Evolutionary conservation across 2,888 invertebrate species (phyloP).

Genomic region (Agriopis aurantiaria): DNA sequence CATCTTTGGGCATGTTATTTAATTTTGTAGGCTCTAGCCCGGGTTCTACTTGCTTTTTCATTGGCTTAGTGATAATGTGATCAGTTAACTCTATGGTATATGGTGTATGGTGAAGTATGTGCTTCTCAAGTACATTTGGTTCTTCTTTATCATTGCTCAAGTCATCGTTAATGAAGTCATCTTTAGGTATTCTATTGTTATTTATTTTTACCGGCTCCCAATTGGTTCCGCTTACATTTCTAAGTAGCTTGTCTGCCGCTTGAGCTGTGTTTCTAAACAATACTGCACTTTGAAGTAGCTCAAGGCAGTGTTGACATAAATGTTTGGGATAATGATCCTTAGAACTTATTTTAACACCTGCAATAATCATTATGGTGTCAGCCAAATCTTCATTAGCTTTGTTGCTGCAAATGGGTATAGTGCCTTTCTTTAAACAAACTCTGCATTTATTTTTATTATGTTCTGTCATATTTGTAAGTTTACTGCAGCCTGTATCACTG

Average conservation of each 20-base stretch:
- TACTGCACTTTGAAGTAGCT: background rate
- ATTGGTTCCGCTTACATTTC: background rate
- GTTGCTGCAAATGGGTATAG: background rate
- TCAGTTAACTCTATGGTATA: background rate
- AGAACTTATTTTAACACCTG: background rate
- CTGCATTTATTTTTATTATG: background rate
- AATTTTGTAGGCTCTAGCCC: background rate
- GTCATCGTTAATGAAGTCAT: background rate
- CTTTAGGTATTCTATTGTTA: background rate
- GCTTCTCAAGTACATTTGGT: background rate
- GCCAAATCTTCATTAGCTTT: slow-evolving; percentile 1
- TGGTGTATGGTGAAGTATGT: background rate
- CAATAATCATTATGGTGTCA: background rate
- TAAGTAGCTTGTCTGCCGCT: background rate
- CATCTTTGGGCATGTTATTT: background rate
- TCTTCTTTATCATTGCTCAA: background rate
- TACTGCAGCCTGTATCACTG: background rate
- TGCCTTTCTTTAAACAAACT: slow-evolving; percentile 2
- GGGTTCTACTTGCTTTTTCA: background rate
- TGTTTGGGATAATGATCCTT: background rate
- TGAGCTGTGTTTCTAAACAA: slow-evolving; percentile 2
- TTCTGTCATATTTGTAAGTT: background rate
- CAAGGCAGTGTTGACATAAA: background rate
- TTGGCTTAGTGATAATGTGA: background rate
- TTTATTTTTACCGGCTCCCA: background rate